A percentile compares a stretch with the other conserved stretches of the same genome.
Conservation (phyloP, 1,140 invertebrate species). For the Bathynomus jamesi region DNA sequence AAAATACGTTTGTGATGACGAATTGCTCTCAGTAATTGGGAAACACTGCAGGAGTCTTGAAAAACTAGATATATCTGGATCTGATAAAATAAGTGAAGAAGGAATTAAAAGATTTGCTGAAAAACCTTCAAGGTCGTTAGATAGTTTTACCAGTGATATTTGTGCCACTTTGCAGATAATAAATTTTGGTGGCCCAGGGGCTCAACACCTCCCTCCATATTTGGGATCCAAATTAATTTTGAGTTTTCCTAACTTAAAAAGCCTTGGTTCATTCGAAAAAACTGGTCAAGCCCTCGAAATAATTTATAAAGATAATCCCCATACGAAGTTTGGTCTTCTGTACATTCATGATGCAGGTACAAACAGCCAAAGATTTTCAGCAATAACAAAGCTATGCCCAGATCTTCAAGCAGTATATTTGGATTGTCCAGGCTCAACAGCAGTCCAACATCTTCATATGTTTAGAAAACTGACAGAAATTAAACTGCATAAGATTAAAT, state of each 20-base stretch:
- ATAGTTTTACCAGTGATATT: not conserved
- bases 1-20: constrained; percentile 10
- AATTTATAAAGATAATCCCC: constrained; percentile 6
- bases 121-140: not conserved
- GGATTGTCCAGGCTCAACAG: constrained; percentile 8
- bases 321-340: constrained; percentile 2
- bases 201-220: not conserved
- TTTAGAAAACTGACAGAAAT: constrained; percentile 10
- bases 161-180: constrained; percentile 4
- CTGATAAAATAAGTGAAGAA: constrained; percentile 9
- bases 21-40: constrained; percentile 6
- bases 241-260: constrained; percentile 12
- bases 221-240: not conserved
- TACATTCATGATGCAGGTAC: constrained; percentile 10
- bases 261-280: constrained; percentile 10
- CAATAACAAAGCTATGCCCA: constrained; percentile 6
- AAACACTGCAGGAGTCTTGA: constrained; percentile 13
- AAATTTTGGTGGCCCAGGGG: constrained; percentile 14
- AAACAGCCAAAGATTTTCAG: constrained; percentile 4
- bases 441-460: constrained; percentile 6
- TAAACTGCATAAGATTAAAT: constrained; percentile 10
- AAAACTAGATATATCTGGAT: constrained; percentile 17
- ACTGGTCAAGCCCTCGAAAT: constrained; percentile 10
- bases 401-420: constrained; percentile 15
- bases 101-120: constrained; percentile 9